Percentiles rank a stretch among this genome's conserved stretches.
Conservation (phyloP, 2,888 invertebrate species). For the Colletes collaris region DNA sequence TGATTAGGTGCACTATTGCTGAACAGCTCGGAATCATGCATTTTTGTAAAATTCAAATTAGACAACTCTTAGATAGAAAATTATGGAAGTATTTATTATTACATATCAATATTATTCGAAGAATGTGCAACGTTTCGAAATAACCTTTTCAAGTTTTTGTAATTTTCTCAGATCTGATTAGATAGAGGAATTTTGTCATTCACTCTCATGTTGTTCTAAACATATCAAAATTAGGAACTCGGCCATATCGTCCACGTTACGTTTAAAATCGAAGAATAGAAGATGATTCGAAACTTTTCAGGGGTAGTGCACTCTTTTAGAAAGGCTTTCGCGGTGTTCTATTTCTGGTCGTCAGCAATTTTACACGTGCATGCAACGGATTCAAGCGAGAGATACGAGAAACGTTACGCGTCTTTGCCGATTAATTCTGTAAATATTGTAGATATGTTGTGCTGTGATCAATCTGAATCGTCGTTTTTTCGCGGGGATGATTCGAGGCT, state of each 20-base stretch:
- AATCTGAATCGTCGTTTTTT: conserved; percentile 63
- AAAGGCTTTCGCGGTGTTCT: conserved; percentile 5
- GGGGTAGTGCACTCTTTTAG: too few relatives aligned
- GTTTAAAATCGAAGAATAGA: background rate
- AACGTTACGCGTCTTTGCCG: conserved; percentile 62
- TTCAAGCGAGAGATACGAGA: background rate
- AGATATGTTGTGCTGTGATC: conserved; percentile 72
- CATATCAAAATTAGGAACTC: conserved; percentile 1
- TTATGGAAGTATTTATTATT: too few relatives aligned
- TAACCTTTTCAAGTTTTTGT: background rate
- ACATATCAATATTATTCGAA: too few relatives aligned
- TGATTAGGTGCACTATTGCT: background rate
- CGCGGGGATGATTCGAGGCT: conserved; percentile 68
- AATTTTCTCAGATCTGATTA: background rate
- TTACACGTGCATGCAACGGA: background rate
- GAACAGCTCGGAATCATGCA: background rate
- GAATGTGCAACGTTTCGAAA: too few relatives aligned
- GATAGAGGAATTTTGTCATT: too few relatives aligned
- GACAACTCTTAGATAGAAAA: too few relatives aligned
- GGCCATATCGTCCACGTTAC: background rate
- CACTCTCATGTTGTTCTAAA: background rate
- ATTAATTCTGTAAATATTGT: conserved; percentile 74
- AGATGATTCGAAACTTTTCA: conserved; percentile 16
- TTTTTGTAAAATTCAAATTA: background rate
- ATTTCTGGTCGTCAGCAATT: background rate